Percentiles rank a stretch among this genome's conserved stretches.
phyloP scores from a whole-genome alignment of 2,113 vertebrate genomes.

The Machaerirhynchus nigripectus region DNA sequence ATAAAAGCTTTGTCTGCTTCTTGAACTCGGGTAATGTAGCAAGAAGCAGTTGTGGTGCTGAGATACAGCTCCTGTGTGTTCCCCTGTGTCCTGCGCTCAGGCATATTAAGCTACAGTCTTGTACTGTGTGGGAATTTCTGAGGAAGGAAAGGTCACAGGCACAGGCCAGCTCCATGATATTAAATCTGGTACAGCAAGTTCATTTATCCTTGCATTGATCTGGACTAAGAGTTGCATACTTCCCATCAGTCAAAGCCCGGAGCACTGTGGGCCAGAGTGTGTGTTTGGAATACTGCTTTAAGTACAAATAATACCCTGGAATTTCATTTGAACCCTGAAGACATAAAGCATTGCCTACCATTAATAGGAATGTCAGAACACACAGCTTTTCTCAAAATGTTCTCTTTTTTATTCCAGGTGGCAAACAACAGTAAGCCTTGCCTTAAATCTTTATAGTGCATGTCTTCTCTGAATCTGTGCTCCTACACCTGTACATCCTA shows the following conservation, averaged over 20 bases:
- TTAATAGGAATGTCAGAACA: background rate
- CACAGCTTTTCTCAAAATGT: background rate
- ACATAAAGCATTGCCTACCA: background rate
- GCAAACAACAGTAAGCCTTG: background rate
- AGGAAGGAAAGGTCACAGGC: background rate
- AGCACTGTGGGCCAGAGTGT: background rate
- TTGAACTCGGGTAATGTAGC: background rate
- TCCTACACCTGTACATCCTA: background rate
- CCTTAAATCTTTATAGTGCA: background rate
- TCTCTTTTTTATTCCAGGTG: background rate
- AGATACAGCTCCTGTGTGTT: background rate
- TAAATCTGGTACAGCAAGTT: background rate
- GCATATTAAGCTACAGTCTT: background rate
- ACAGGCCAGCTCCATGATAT: background rate
- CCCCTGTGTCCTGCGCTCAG: rapidly evolving
- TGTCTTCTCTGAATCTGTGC: background rate
- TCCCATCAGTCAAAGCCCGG: background rate
- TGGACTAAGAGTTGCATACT: background rate
- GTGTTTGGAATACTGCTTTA: background rate
- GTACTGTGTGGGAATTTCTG: background rate
- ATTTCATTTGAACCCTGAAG: background rate
- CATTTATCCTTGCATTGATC: background rate
- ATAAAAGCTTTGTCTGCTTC: background rate
- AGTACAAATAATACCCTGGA: background rate
- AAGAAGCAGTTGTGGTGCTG: background rate